Conservation (phyloP, 2,797 vertebrate genomes). For the Ciconia nigra region DNA sequence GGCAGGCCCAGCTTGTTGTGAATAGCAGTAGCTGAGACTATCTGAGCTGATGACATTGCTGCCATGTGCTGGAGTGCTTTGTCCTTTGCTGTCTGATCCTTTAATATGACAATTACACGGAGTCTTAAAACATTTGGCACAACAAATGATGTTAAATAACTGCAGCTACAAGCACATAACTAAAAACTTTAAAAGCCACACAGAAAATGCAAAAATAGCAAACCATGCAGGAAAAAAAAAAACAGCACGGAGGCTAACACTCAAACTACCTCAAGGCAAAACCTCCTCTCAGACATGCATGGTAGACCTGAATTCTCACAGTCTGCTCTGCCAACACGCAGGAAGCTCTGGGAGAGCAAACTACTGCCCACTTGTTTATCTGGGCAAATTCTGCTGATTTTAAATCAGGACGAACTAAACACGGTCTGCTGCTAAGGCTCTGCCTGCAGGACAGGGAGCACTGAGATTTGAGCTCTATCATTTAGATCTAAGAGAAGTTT, state of each 20-base stretch:
- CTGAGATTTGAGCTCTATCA: conserved; percentile 29
- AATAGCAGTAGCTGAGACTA: conserved; percentile 98
- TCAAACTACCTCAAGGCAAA: conserved; percentile 46
- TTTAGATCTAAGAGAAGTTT: conserved; percentile 43
- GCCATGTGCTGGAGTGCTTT: conserved; percentile 99
- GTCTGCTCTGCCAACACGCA: conserved; percentile 30
- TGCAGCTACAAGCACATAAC: conserved; percentile 75
- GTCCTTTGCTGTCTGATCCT: conserved; percentile 99
- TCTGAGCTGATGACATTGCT: conserved; percentile 99
- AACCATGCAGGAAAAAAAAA: conserved; percentile 74
- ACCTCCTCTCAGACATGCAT: conserved; percentile 57
- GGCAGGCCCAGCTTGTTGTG: conserved; percentile 99
- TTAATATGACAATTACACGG: conserved; percentile 88
- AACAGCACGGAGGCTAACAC: conserved; percentile 65
- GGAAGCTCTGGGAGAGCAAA: conserved; percentile 17
- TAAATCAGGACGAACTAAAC: not conserved
- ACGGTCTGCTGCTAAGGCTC: not conserved
- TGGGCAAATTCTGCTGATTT: conserved; percentile 28
- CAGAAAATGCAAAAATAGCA: conserved; percentile 74
- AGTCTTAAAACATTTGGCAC: conserved; percentile 78
- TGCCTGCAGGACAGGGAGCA: conserved; percentile 9
- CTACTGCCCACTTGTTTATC: not conserved
- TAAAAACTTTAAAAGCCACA: conserved; percentile 73
- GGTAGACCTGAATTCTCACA: conserved; percentile 41
- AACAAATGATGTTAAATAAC: conserved; percentile 60